Evolutionary conservation across 1,140 invertebrate genomes (phyloP), one percentile per base, ranked within the genome.

Genomic region (Aphis gossypii): DNA sequence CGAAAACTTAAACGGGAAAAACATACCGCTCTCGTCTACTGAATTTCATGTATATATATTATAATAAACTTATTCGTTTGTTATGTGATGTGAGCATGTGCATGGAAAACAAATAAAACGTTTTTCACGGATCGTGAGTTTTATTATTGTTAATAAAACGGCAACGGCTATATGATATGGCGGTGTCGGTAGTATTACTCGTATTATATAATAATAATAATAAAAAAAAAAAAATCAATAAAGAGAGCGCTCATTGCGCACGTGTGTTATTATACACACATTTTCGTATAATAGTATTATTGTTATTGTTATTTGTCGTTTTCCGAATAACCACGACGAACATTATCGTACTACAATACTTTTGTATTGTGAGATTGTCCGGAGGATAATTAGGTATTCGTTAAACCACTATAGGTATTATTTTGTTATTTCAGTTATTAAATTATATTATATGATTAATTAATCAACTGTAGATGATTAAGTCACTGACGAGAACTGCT

Each of bases 211-310:
- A 89, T 48, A 56, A 56, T 56, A 51, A 51, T 51, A 51, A 46
- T 46, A 46, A 41, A 89, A 89, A 89, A 76, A n/a, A 76, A 76
- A 76, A 76, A 76, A 89, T 89, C 88, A 38, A 89, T 89, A 89
- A 4, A n/a, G 60, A 76, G 60, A 6, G 60, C 30, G 11, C 11
- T 56, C 87, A 25, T 54, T 14, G 48, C 51, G 21, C 88, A 38
- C 84, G 41, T 46, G 25, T 46, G n/a, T 18, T 6, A n/a, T 76
- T 76, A 76, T 18, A 84, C 38, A 83, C 30, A 84, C 38, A 83
- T 76, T 76, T n/a, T 83, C 82, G 82, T 23, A 38, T 3, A 41
- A 83, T 41, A 44, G 11, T 30, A 84, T 25, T 44, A 84, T 84
- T 38, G 20, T 38, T 83, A 76, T n/a, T 76, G 30, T 76, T 68